Percentiles rank a stretch among this genome's conserved stretches.
phyloP scores from a whole-genome alignment of 2,888 invertebrate species.

The Leptinotarsa juncta region DNA sequence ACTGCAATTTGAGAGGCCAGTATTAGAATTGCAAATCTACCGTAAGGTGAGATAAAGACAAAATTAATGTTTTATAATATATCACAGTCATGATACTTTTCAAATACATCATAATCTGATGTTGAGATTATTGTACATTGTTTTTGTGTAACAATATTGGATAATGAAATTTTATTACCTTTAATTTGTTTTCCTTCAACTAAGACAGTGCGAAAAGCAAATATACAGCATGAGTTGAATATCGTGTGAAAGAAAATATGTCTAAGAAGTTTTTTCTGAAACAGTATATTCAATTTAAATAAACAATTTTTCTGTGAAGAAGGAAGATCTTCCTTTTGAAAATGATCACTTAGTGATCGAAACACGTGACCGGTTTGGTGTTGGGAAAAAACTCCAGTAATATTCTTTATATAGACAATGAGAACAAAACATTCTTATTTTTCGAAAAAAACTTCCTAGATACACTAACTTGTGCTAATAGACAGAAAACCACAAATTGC shows the following conservation, averaged over 20 bases:
- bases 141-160: neutral
- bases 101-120: neutral
- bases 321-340: too few relatives aligned
- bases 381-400: too few relatives aligned
- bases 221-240: conserved; percentile 46
- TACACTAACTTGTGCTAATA: neutral
- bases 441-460: neutral
- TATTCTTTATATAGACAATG: too few relatives aligned
- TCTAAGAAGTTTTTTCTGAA: neutral
- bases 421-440: neutral
- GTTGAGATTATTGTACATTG: neutral
- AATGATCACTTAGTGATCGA: too few relatives aligned
- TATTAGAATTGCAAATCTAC: too few relatives aligned
- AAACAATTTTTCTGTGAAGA: too few relatives aligned
- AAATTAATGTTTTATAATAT: neutral
- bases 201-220: conserved; percentile 46
- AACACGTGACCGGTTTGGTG: too few relatives aligned
- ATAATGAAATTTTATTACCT: conserved; percentile 49
- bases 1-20: too few relatives aligned
- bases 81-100: neutral
- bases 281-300: too few relatives aligned
- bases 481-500: neutral
- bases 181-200: conserved; percentile 53
- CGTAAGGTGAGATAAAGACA: too few relatives aligned
- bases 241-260: neutral